phyloP scores from a whole-genome alignment of 1,140 invertebrate species.

The Ruditapes philippinarum region DNA sequence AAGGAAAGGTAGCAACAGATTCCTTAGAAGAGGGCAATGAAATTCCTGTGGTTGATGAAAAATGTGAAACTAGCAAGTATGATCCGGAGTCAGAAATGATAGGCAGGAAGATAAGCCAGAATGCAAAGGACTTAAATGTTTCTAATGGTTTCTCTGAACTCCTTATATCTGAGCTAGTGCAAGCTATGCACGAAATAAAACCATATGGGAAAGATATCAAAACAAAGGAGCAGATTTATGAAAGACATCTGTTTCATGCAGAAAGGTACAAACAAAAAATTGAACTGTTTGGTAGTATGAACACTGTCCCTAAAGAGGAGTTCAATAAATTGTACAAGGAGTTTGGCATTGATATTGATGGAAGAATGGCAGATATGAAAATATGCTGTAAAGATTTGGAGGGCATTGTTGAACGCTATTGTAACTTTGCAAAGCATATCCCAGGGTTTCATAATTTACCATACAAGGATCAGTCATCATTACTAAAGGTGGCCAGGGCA shows the following conservation, averaged over 20 bases:
- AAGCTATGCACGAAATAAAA: conserved; percentile 37
- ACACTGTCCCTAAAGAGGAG: conserved; percentile 54
- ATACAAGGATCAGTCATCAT: conserved; percentile 15
- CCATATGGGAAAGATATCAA: conserved; percentile 48
- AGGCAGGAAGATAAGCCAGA: background rate
- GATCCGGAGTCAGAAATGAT: conserved; percentile 37
- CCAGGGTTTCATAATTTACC: conserved; percentile 47
- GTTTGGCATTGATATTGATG: conserved; percentile 58
- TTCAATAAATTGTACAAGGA: conserved; percentile 27
- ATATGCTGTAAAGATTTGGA: conserved; percentile 28
- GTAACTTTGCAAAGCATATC: conserved; percentile 54
- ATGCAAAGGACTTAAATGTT: background rate
- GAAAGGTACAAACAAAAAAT: conserved; percentile 35
- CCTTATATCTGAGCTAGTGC: background rate
- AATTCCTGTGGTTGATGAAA: background rate
- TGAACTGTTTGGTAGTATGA: conserved; percentile 46
- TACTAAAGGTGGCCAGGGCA: conserved; percentile 18
- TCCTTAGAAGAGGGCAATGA: background rate
- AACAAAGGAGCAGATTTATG: conserved; percentile 12
- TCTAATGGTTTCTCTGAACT: background rate
- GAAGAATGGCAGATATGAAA: conserved; percentile 28
- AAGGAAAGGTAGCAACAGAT: conserved; percentile 46
- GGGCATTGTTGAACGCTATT: background rate
- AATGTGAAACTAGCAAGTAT: background rate
- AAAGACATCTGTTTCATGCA: conserved; percentile 16